A percentile compares a stretch with the other conserved stretches of the same genome.
Evolutionary conservation across 2,113 vertebrate genomes (phyloP).

Genomic region (Gallinago media): DNA sequence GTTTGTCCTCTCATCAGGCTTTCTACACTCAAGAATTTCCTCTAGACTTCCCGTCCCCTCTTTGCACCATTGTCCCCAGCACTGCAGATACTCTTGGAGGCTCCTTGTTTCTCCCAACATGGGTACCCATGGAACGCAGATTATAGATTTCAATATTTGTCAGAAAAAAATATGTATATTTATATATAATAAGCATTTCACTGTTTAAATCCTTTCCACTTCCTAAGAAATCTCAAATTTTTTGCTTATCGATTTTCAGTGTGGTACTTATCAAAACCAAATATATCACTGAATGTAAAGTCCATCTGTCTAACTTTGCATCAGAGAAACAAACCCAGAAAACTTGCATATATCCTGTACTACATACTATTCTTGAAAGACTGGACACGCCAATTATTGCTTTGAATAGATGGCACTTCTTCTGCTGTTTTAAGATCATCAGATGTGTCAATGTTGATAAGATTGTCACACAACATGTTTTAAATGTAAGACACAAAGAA

Average conservation of each 20-base stretch:
- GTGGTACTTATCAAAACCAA: not conserved
- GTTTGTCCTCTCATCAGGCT: not conserved
- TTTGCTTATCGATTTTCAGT: not conserved
- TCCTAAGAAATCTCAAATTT: not conserved
- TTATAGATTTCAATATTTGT: not conserved
- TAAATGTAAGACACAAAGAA: slow-evolving; percentile 51
- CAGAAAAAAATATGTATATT: not conserved
- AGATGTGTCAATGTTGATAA: slow-evolving; percentile 13
- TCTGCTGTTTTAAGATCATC: slow-evolving; percentile 18
- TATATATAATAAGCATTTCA: not conserved
- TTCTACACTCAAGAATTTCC: not conserved
- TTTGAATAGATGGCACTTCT: not conserved
- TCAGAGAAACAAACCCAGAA: not conserved
- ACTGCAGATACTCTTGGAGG: not conserved
- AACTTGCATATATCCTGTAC: not conserved
- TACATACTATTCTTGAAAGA: not conserved
- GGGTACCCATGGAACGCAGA: not conserved
- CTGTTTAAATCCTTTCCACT: not conserved
- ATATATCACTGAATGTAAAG: not conserved
- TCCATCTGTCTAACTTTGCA: not conserved
- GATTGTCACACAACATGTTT: slow-evolving; percentile 7
- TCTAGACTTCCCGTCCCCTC: not conserved
- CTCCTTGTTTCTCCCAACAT: not conserved
- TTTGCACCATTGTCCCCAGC: not conserved
- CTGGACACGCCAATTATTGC: not conserved